Evolutionary conservation across 2,888 invertebrate species (phyloP).

Genomic region (Pachymerium ferrugineum): DNA sequence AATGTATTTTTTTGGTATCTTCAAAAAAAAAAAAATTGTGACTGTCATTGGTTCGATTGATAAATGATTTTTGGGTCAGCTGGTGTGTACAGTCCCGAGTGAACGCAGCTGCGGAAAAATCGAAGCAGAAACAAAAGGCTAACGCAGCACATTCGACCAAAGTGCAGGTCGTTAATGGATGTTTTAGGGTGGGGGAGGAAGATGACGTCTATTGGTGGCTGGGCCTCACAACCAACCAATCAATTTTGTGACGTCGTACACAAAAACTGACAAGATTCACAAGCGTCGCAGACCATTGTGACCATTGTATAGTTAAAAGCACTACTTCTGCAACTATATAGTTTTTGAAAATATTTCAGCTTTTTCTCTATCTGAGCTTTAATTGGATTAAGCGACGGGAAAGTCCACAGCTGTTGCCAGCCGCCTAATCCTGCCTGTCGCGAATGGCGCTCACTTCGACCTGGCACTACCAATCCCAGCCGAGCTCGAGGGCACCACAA

Average conservation of each 20-base stretch:
- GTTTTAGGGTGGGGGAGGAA: background rate
- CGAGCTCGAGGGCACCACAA: background rate
- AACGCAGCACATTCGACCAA: too few species aligned
- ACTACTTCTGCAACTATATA: too few species aligned
- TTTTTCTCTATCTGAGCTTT: conserved; percentile 29
- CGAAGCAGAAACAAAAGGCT: conserved; percentile 22
- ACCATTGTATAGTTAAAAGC: too few species aligned
- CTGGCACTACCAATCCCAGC: background rate
- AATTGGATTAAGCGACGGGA: conserved; percentile 33
- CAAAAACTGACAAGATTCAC: too few species aligned
- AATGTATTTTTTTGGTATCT: too few species aligned
- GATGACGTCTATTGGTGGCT: too few species aligned
- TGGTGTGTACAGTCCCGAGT: background rate
- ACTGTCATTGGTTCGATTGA: conserved; percentile 26
- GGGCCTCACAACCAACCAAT: too few species aligned
- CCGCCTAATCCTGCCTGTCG: conserved; percentile 32
- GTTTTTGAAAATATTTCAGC: too few species aligned
- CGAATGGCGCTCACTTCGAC: background rate
- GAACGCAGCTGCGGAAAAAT: conserved; percentile 15
- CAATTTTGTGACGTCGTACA: too few species aligned
- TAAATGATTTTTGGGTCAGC: conserved; percentile 32
- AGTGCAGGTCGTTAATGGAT: conserved; percentile 12
- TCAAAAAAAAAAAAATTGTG: conserved; percentile 16
- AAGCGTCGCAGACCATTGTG: conserved; percentile 5
- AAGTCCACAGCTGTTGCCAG: conserved; percentile 33